Evolutionary conservation across 53 echinoderm and acorn worm species (phyloP), one percentile per base, ranked within the genome.

Genomic region (Mesocentrotus franciscanus): DNA sequence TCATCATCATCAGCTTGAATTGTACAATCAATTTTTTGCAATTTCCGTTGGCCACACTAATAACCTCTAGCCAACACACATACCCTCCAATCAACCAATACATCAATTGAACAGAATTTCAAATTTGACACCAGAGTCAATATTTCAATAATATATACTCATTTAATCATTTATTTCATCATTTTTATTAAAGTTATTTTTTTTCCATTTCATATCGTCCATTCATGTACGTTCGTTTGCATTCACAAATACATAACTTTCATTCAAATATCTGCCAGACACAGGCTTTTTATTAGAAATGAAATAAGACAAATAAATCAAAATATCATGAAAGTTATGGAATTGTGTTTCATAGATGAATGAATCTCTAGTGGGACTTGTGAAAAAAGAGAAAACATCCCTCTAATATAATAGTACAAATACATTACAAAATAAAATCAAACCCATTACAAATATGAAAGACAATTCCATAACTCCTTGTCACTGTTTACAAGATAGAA

Each of bases 131-230:
- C 57, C 15, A n/a, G 56, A 18, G 58, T 58, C 36, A 42, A 79
- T 81, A 30, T 59, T 60, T 93, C 93, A 78, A 93, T 93, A 93
- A 93, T 93, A 93, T 93, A 93, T 93, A 93, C 93, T 78, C 60
- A 93, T 93, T 78, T 93, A 76, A 93, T 93, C 93, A 93, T 93
- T 93, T 79, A 93, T 93, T 79, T 93, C 81, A 93, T 83, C 81
- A 93, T 81, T 75, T 93, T 93, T 33, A 81, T 79, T 93, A 81
- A 93, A 60, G 78, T 93, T 76, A 81, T 81, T 79, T 93, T 56
- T 81, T 93, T 74, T 68, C 36, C 81, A 87, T 87, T 71, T 92
- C 92, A 92, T 92, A 74, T 79, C 93, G 30, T 93, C 81, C 59
- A 56, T 93, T 93, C 75, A 93, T 36, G 20, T 61, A 61, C 10